phyloP scores from a whole-genome alignment of 2,888 invertebrate species.

The Hyalella azteca region DNA sequence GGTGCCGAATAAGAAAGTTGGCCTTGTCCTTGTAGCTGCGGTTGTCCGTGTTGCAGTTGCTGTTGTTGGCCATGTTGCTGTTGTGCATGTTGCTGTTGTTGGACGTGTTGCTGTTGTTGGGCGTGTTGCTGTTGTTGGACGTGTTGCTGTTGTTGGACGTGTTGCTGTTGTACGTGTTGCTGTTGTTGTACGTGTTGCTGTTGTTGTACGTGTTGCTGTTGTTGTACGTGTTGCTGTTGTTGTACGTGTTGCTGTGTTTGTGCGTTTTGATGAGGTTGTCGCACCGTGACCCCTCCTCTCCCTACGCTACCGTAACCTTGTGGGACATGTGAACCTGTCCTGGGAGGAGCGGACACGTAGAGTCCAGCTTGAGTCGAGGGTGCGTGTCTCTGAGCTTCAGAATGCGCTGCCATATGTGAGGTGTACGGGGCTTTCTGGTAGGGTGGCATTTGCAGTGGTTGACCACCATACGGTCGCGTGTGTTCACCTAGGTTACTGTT shows the following conservation, averaged over 20 bases:
- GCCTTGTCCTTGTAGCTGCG: background rate
- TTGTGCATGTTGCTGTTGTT: background rate
- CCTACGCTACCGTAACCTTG: slow-evolving; percentile 53
- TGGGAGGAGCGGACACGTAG: slow-evolving; percentile 38
- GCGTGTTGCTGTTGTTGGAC: background rate
- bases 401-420: background rate
- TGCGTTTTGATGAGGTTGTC: no score
- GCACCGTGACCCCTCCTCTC: slow-evolving; percentile 49
- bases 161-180: background rate
- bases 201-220: no score
- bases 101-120: background rate
- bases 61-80: background rate
- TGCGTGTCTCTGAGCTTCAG: background rate
- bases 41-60: background rate
- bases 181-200: background rate
- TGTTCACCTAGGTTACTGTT: slow-evolving; percentile 52
- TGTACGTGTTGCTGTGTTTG: slow-evolving; percentile 6
- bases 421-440: slow-evolving; percentile 56
- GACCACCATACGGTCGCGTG: background rate
- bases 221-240: background rate
- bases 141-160: background rate
- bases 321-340: slow-evolving; percentile 32
- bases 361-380: background rate
- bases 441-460: slow-evolving; percentile 46
- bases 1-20: background rate